Base-by-base conservation (phyloP, 2,113 vertebrate species). In the Bubo blakistoni region DNA sequence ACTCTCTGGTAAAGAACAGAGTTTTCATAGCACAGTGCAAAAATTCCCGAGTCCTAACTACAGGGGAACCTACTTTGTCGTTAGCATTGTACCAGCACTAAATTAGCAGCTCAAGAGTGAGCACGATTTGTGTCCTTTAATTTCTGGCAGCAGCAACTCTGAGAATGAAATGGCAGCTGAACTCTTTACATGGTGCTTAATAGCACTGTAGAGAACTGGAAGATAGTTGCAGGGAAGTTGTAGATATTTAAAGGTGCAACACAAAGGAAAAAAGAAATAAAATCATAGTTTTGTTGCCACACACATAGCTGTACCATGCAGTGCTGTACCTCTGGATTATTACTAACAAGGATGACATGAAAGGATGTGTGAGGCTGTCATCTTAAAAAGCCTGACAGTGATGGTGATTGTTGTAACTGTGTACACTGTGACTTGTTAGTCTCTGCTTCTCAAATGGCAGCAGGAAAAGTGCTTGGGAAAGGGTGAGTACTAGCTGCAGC, bases 331-430 rank as follows among this genome's bases (percentile, higher is more conserved):
- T 4, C 57, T 22, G 15, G 65, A 61, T 88, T 94, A 61, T 46
- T 86, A 49, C 86, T 95, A 96, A 96, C 91, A 96, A 86, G 90
- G 42, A 84, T 84, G 80, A 79, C 58, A 92, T n/a, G 62, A 93
- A 77, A 87, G 57, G 51, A 78, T 67, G 19, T 1, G 16, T 61
- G 46, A 94, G 94, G 82, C 92, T 95, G 82, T 97, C 94, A 97
- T 94, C 13, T 36, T 49, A 27, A 81, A 95, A 67, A 24, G 20
- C 52, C 59, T 88, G 84, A 95, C 94, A 88, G 83, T 76, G 91
- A 57, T 51, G 61, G 70, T 51, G 42, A 69, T 77, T 78, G 70
- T 38, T 88, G 92, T 92, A 93, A 90, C 87, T 87, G 61, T 94
- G 74, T 84, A 74, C 79, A 38, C 55, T 65, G 86, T 42, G 57